Percentiles rank a stretch among this genome's conserved stretches.
phyloP scores from a whole-genome alignment of 1,140 invertebrate genomes.

The Drosophila arawakana region DNA sequence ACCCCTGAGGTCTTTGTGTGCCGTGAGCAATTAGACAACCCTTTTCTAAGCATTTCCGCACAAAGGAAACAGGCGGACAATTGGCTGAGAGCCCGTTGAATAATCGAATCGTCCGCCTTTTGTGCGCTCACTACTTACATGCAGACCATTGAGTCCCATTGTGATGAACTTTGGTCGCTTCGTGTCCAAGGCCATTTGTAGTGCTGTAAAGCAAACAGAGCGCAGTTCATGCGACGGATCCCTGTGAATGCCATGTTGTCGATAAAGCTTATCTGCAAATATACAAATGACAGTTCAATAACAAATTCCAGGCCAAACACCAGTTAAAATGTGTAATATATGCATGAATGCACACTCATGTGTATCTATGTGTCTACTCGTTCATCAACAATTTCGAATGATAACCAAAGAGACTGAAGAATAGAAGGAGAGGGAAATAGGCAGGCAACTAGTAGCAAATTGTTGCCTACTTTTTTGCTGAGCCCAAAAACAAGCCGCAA shows the following conservation, averaged over 20 bases:
- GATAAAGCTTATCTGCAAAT: slow-evolving; percentile 90
- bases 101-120: slow-evolving; percentile 45
- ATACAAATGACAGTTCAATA: slow-evolving; percentile 33
- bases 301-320: slow-evolving; percentile 18
- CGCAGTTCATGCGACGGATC: slow-evolving; percentile 93
- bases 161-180: slow-evolving; percentile 93
- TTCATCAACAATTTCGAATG: slow-evolving; percentile 21
- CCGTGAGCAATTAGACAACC: slow-evolving; percentile 34
- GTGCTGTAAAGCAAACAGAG: slow-evolving; percentile 91
- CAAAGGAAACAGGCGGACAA: slow-evolving; percentile 32
- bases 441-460: slow-evolving; percentile 26
- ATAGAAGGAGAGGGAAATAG: background rate
- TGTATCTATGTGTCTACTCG: background rate
- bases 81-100: slow-evolving; percentile 24
- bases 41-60: slow-evolving; percentile 38
- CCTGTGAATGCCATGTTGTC: slow-evolving; percentile 91
- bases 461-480: slow-evolving; percentile 58
- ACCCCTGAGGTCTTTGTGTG: background rate
- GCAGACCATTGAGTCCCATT: slow-evolving; percentile 92
- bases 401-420: slow-evolving; percentile 1
- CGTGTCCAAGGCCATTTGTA: slow-evolving; percentile 94
- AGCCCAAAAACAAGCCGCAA: slow-evolving; percentile 1
- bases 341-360: too few species aligned
- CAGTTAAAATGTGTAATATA: slow-evolving; percentile 13
- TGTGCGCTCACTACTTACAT: slow-evolving; percentile 87